phyloP scores from a whole-genome alignment of 2,888 invertebrate species.

The Sturmia bella region DNA sequence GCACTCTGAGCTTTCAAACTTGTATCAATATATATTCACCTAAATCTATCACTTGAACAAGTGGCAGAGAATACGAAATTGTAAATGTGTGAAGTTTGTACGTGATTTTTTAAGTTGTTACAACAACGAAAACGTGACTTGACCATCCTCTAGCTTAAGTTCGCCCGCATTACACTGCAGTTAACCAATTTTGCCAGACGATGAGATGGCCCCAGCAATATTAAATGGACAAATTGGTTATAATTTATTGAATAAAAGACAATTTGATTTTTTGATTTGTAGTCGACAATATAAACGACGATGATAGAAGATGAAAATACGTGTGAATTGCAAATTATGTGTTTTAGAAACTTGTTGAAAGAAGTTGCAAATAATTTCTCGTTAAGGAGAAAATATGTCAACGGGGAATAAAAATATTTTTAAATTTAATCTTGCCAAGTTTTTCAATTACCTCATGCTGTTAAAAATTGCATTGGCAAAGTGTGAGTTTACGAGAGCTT shows the following conservation, averaged over 20 bases:
- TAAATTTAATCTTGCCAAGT: not conserved
- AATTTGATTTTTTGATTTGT: conserved; percentile 65
- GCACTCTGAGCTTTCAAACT: not conserved
- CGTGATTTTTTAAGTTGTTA: conserved; percentile 42
- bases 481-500: no score
- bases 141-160: conserved; percentile 50
- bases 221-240: conserved; percentile 30
- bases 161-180: conserved; percentile 20
- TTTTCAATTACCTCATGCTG: no score
- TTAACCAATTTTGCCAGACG: conserved; percentile 22
- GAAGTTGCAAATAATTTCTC: not conserved
- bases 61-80: conserved; percentile 7
- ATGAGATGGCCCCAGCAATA: not conserved
- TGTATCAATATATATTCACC: conserved; percentile 36
- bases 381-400: not conserved
- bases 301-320: conserved; percentile 53
- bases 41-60: conserved; percentile 35
- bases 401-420: no score
- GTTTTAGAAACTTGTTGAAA: not conserved
- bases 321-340: conserved; percentile 41
- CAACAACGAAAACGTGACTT: conserved; percentile 59
- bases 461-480: no score
- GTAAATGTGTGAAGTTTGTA: conserved; percentile 16
- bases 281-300: conserved; percentile 34
- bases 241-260: conserved; percentile 66